phyloP scores from a whole-genome alignment of 1,140 invertebrate genomes.

The Berghia stephanieae region DNA sequence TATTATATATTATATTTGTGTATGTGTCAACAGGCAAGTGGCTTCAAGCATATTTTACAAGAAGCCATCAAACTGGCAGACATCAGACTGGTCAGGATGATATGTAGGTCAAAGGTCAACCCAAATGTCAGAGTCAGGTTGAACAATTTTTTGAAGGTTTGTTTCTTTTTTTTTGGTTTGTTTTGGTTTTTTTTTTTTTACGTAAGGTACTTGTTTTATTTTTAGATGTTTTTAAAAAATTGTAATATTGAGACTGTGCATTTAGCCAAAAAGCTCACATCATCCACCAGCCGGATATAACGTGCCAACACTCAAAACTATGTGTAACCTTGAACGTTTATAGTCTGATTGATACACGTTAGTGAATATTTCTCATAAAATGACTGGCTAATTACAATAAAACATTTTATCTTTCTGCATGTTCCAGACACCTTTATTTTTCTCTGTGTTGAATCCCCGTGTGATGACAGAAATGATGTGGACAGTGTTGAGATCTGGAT shows the following conservation, averaged over 20 bases:
- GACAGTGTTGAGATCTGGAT: slow-evolving; percentile 47
- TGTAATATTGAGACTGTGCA: neutral
- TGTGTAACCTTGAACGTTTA: too few relatives aligned
- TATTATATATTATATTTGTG: too few relatives aligned
- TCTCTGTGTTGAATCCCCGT: slow-evolving; percentile 49
- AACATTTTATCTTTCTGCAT: slow-evolving; percentile 1
- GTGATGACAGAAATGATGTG: slow-evolving; percentile 45
- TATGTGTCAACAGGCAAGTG: slow-evolving; percentile 42
- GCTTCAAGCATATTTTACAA: slow-evolving; percentile 54
- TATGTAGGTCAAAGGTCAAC: slow-evolving; percentile 57
- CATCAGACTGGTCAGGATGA: slow-evolving; percentile 44
- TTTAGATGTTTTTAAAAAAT: slow-evolving; percentile 12
- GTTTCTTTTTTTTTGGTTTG: too few relatives aligned
- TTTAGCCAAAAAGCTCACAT: too few relatives aligned
- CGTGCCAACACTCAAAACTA: too few relatives aligned
- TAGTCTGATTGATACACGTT: too few relatives aligned
- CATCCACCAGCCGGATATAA: too few relatives aligned
- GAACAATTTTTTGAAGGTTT: slow-evolving; percentile 54
- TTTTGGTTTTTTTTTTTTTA: too few relatives aligned
- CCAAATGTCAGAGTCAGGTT: slow-evolving; percentile 53
- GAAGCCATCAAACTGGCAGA: slow-evolving; percentile 52
- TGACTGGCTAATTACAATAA: too few relatives aligned
- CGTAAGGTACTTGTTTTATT: too few relatives aligned
- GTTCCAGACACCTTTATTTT: slow-evolving; percentile 55
- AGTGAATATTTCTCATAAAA: too few relatives aligned